Percentiles rank a stretch among this genome's conserved stretches.
These are phyloP conservation scores for Colossoma macropomum DNA, from an alignment of 2,113 vertebrate species.

Conservation along the genomic window DNA sequence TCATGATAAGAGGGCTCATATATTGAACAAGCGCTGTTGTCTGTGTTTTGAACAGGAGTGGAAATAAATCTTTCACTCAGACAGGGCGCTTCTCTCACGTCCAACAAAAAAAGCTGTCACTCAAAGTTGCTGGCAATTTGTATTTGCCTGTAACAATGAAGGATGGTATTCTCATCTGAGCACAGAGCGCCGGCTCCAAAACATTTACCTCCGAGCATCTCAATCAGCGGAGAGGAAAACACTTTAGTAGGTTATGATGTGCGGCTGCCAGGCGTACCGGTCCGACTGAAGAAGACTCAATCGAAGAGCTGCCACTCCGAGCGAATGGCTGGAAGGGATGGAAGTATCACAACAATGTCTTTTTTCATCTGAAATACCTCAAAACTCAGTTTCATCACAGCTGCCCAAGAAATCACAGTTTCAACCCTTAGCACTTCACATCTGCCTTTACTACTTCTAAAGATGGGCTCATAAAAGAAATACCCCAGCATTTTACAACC, in stretches of 20 bases:
- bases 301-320: constrained; percentile 43
- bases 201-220: constrained; percentile 47
- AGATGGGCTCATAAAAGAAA: not conserved
- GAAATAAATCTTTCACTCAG: constrained; percentile 59
- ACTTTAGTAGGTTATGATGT: constrained; percentile 40
- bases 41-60: constrained; percentile 48
- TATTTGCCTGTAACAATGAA: constrained; percentile 53
- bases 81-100: constrained; percentile 19
- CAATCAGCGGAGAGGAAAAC: constrained; percentile 27
- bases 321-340: not conserved
- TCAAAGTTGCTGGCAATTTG: constrained; percentile 57
- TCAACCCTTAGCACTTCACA: not conserved
- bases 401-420: not conserved
- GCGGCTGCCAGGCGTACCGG: not conserved
- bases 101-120: constrained; percentile 52
- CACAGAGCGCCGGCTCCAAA: constrained; percentile 28
- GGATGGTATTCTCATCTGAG: constrained; percentile 49
- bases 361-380: constrained; percentile 12
- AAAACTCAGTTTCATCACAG: not conserved
- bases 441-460: too few species aligned
- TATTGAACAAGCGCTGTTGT: constrained; percentile 57
- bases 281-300: constrained; percentile 27
- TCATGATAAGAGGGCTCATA: constrained; percentile 58
- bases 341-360: not conserved
- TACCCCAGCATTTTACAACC: too few species aligned